A percentile compares a stretch with the other conserved stretches of the same genome.
Evolutionary conservation across 92 coral and sea anemone species (phyloP).

Genomic region (Heliopora coerulea): DNA sequence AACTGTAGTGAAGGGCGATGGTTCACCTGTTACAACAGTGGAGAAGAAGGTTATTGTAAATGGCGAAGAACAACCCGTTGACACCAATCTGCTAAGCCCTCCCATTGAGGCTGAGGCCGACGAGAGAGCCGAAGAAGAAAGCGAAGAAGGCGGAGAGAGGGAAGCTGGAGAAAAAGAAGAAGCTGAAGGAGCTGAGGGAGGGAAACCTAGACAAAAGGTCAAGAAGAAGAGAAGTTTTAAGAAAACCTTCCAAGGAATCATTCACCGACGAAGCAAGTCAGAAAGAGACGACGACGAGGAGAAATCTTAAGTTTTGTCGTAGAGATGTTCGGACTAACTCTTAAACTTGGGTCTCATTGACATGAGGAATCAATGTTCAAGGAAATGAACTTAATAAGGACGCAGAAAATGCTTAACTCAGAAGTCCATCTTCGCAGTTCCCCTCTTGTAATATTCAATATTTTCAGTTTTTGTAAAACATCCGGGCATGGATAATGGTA

Average conservation of each 20-base stretch:
- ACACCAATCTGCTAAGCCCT: constrained; percentile 32
- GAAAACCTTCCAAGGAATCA: constrained; percentile 44
- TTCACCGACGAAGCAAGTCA: constrained; percentile 68
- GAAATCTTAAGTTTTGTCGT: constrained; percentile 25
- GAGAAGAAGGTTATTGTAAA: constrained; percentile 37
- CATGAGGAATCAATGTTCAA: not conserved
- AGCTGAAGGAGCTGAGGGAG: constrained; percentile 56
- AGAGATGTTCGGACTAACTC: not conserved
- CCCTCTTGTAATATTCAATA: too few species aligned
- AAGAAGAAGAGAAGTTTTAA: constrained; percentile 88
- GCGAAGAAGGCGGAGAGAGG: constrained; percentile 48
- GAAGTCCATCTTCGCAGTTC: not conserved
- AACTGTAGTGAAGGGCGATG: constrained; percentile 42
- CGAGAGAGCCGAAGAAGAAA: constrained; percentile 47
- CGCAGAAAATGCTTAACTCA: too few species aligned
- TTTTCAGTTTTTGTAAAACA: constrained; percentile 28
- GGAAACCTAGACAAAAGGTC: constrained; percentile 60
- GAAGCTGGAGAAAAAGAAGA: constrained; percentile 52
- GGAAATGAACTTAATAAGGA: too few species aligned
- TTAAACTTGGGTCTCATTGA: not conserved
- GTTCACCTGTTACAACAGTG: constrained; percentile 27
- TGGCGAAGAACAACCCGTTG: constrained; percentile 35
- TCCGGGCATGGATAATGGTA: not conserved
- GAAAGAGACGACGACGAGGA: constrained; percentile 63
- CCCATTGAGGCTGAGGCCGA: constrained; percentile 55